Percentiles rank a stretch among this genome's conserved stretches.
Evolutionary conservation across 2,888 invertebrate genomes (phyloP).

Genomic region (Gastracanthus pulcherrimus): DNA sequence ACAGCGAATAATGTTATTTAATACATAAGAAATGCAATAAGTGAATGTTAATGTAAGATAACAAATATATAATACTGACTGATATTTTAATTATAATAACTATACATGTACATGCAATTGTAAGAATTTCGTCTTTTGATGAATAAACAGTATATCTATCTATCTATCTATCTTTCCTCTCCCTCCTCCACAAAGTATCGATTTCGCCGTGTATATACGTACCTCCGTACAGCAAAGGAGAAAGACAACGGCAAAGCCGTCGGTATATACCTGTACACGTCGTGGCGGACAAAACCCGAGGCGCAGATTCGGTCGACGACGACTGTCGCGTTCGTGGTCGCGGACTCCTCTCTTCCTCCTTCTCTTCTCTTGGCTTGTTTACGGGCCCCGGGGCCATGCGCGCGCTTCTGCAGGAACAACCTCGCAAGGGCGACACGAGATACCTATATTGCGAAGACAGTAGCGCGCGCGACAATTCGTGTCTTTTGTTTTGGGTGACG

Average conservation of each 20-base stretch:
- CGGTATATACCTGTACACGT: too few species aligned
- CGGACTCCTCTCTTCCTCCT: too few species aligned
- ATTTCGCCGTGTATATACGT: too few species aligned
- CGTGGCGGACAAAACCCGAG: not conserved
- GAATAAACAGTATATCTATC: not conserved
- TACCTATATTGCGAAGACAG: constrained; percentile 49
- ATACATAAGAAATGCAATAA: too few species aligned
- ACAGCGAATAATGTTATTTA: too few species aligned
- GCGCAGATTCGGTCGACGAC: not conserved
- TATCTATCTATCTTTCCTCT: not conserved
- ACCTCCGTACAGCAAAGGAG: not conserved
- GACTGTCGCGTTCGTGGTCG: not conserved
- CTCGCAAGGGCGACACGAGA: constrained; percentile 21
- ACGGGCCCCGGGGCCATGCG: not conserved
- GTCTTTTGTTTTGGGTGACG: not conserved
- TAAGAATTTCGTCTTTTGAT: too few species aligned
- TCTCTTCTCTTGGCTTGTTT: too few species aligned
- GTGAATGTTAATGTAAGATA: too few species aligned
- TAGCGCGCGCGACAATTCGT: not conserved
- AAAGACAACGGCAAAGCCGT: not conserved
- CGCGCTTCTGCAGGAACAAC: not conserved
- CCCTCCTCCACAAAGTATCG: not conserved
- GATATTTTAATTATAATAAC: too few species aligned
- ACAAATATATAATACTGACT: too few species aligned
- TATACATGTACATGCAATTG: too few species aligned